Conservation (phyloP, 2,888 invertebrate genomes). For the Netelia inedita region DNA sequence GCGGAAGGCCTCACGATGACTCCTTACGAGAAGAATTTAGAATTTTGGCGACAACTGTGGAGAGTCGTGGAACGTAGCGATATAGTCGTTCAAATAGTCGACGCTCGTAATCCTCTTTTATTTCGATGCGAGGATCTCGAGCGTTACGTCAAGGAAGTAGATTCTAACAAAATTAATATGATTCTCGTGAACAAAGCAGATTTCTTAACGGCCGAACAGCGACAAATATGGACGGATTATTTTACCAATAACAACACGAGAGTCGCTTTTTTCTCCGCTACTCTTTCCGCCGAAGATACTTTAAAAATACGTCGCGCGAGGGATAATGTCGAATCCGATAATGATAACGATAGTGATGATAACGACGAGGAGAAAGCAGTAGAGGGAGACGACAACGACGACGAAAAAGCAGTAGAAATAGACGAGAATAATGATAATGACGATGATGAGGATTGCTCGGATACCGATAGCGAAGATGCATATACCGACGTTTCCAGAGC, state of each 20-base stretch:
- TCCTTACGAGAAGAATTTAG: constrained; percentile 98
- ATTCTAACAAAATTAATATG: constrained; percentile 90
- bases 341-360: constrained; percentile 72
- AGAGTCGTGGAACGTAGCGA: constrained; percentile 98
- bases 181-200: constrained; percentile 98
- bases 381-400: constrained; percentile 63
- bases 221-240: constrained; percentile 94
- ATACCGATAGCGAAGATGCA: constrained; percentile 66
- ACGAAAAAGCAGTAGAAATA: too few relatives aligned
- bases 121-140: constrained; percentile 98
- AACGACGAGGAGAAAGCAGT: constrained; percentile 64
- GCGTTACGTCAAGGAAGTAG: constrained; percentile 92
- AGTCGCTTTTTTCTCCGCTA: constrained; percentile 97
- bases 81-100: constrained; percentile 96
- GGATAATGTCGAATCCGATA: constrained; percentile 74
- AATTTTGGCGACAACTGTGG: constrained; percentile 99
- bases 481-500: constrained; percentile 71
- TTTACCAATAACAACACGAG: constrained; percentile 90
- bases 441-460: constrained; percentile 49
- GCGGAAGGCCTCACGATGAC: constrained; percentile 94
- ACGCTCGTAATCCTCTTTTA: constrained; percentile 97
- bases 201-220: constrained; percentile 92
- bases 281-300: constrained; percentile 86
- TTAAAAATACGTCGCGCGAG: constrained; percentile 59
- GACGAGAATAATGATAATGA: constrained; percentile 44